Base-by-base conservation (phyloP, 30 jellyfish, hydroid and myxozoan genomes). In the Chrysaora quinquecirrha region DNA sequence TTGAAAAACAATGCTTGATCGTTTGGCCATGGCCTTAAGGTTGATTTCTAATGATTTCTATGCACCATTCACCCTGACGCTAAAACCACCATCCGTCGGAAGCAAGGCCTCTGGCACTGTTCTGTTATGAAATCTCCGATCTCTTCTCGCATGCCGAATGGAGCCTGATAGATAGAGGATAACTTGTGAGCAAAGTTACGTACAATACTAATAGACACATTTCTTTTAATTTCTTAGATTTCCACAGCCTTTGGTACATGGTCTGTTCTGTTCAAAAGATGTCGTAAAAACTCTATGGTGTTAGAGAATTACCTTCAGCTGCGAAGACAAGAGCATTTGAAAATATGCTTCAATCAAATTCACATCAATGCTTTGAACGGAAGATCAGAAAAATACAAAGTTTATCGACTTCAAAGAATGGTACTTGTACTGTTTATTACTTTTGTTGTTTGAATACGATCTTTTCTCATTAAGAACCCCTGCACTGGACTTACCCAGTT, bases 241-340 rank as follows among this genome's bases (percentile, higher is more conserved):
- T 65, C 89, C 18, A 34, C 74, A 1, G 80, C 81, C 1, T 78
- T 78, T 50, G 58, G 47, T 29, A 27, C 6, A 28, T 78, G 89
- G 89, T 6, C 64, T 18, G 58, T 35, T 6, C 79, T 32, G 34
- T 78, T 16, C 47, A 63, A 64, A 0, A 69, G 81, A 9, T 30
- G 52, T 46, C 73, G 34, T 1, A 78, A 35, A 43, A 58, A 78
- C 31, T 80, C 64, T 22, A 64, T 63, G 73, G 89, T 78, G 34
- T 64, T 78, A 24, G 81, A 63, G 24, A 78, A 78, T 30, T 78
- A 78, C 82, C 48, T 78, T 80, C 81, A 78, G 34, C 43, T 78
- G 33, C 64, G 64, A 35, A 80, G 64, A 31, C 89, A 78, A 27
- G 89, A 78, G 32, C 64, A 22, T 33, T 52, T 78, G 32, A 62